phyloP scores from a whole-genome alignment of 2,888 invertebrate species.

The Biston stratarius region DNA sequence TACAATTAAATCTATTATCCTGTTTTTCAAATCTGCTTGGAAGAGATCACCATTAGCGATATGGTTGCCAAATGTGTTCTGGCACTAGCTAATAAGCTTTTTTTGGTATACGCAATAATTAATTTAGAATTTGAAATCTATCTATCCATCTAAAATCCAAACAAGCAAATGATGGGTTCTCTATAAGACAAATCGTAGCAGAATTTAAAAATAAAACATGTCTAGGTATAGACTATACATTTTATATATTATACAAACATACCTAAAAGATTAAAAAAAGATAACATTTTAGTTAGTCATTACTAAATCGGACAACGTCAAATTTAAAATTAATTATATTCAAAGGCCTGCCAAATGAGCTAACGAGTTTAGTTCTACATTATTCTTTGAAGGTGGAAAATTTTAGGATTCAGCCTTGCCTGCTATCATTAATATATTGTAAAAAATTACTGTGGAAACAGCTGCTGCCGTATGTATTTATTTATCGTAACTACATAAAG shows the following conservation, averaged over 20 bases:
- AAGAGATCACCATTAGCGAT: too few relatives aligned
- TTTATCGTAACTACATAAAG: constrained; percentile 4
- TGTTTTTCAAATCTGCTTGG: too few relatives aligned
- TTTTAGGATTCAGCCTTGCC: constrained; percentile 29
- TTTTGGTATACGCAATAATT: too few relatives aligned
- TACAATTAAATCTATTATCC: too few relatives aligned
- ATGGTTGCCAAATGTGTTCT: too few relatives aligned
- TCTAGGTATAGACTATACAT: background rate
- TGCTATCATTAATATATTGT: constrained; percentile 4
- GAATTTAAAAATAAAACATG: too few relatives aligned
- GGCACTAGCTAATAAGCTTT: too few relatives aligned
- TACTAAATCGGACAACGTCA: constrained; percentile 49
- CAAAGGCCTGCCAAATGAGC: constrained; percentile 51
- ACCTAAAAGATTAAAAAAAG: background rate
- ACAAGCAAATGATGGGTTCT: too few relatives aligned
- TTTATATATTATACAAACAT: background rate
- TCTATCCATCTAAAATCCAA: too few relatives aligned
- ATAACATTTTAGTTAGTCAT: constrained; percentile 40
- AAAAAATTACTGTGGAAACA: constrained; percentile 16
- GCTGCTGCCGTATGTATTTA: background rate
- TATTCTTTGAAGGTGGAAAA: constrained; percentile 45
- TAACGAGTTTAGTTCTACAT: constrained; percentile 12
- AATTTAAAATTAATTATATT: constrained; percentile 51
- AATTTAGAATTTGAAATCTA: too few relatives aligned
- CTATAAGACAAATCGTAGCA: too few relatives aligned